Percentiles rank a stretch among this genome's conserved stretches.
Evolutionary conservation across 2,113 vertebrate species (phyloP).

Genomic region (Paradoxurus hermaphroditus): DNA sequence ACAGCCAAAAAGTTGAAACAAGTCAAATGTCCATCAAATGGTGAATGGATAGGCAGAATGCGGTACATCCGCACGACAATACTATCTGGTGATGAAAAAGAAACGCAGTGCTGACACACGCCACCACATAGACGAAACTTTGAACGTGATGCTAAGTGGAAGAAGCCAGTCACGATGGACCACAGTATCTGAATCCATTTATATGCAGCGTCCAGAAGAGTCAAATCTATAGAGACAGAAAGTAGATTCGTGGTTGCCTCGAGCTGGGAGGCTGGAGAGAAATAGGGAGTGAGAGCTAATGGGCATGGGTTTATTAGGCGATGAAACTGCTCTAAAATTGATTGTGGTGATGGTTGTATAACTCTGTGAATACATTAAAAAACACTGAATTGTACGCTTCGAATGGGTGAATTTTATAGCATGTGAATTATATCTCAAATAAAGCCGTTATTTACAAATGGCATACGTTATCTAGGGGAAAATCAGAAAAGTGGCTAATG

Average conservation of each 20-base stretch:
- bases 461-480: background rate
- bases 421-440: background rate
- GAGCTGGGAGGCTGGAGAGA: background rate
- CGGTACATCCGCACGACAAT: background rate
- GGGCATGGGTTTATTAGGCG: background rate
- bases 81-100: background rate
- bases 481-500: background rate
- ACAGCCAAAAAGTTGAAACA: background rate
- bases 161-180: background rate
- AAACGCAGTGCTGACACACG: background rate
- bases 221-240: background rate
- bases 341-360: background rate
- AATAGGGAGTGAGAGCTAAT: background rate
- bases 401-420: background rate
- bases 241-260: background rate
- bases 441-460: background rate
- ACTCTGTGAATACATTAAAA: background rate
- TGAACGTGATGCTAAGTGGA: background rate
- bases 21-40: background rate
- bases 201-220: background rate
- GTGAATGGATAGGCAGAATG: background rate
- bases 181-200: background rate
- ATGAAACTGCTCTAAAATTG: constrained; percentile 1
- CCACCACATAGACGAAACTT: background rate
- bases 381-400: background rate